Base-by-base conservation (phyloP, 2,797 vertebrate genomes). In the Gambelia wislizenii region DNA sequence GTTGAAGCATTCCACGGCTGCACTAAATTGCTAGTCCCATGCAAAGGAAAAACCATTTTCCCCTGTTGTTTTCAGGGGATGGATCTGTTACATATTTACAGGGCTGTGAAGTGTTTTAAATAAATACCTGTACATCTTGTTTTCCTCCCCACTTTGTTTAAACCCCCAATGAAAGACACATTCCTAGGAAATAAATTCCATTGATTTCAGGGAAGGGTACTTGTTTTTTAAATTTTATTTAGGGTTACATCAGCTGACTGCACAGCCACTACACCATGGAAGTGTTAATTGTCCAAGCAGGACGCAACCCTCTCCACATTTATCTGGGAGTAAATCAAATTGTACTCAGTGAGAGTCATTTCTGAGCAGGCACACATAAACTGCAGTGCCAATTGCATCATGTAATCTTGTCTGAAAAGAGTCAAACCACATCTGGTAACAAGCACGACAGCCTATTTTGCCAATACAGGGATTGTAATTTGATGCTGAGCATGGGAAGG, bases 11-110 rank as follows among this genome's bases (percentile, higher is more conserved):
- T 96, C 92, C 81, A 70, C 91, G 91, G 91, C 94, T 89, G 91
- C 92, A 92, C 95, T 92, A 95, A 97, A 97, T 96, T 96, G 96
- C 92, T 95, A 95, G 97, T 97, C 97, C 96, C 94, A 93, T 95
- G 95, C 93, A 98, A 97, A 96, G 96, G 85, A 94, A 83, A 95
- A 94, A 90, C 84, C 87, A 91, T 89, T 95, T 97, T 96, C 27
- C 9, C 94, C 96, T 91, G 88, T 97, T 96, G 94, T 91, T 94
- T 94, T 94, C 94, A 95, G 52, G 89, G 89, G 94, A 96, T 89
- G 59, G 93, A 92, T 90, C 44, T 59, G 25, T 87, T 92, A 85
- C 86, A 42, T 22, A 49, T 92, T 94, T 90, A 61, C 89, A 74
- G 87, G 92, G 78, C 69, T 88, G n/a, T 89, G 82, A 89, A 52